Evolutionary conservation across 2,888 invertebrate species (phyloP).

Genomic region (Teinopalpus imperialis): DNA sequence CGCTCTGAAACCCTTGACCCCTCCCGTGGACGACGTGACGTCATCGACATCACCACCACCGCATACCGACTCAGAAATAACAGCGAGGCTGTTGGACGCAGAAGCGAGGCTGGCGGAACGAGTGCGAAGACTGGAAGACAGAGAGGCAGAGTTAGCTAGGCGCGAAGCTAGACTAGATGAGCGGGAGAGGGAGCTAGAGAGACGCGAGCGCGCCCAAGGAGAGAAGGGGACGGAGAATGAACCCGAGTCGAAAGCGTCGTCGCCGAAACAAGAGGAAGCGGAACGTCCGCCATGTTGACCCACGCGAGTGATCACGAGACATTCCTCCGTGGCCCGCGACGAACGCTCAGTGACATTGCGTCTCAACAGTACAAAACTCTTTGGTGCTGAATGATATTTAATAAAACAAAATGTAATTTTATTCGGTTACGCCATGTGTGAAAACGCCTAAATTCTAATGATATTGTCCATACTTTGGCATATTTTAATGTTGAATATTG

Average conservation of each 20-base stretch:
- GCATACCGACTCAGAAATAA: slow-evolving; percentile 60
- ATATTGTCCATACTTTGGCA: slow-evolving; percentile 6
- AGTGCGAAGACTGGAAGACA: slow-evolving; percentile 58
- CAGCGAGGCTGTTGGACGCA: slow-evolving; percentile 83
- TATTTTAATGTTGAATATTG: slow-evolving; percentile 8
- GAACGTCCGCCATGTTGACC: slow-evolving; percentile 68
- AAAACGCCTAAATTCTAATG: slow-evolving; percentile 35
- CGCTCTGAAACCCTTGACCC: slow-evolving; percentile 88
- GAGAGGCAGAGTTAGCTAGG: slow-evolving; percentile 58
- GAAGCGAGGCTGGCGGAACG: slow-evolving; percentile 86
- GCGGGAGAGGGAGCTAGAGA: slow-evolving; percentile 54
- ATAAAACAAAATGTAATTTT: slow-evolving; percentile 21
- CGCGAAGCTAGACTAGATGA: slow-evolving; percentile 60
- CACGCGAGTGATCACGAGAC: slow-evolving; percentile 57
- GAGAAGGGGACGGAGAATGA: slow-evolving; percentile 31
- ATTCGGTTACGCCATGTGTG: slow-evolving; percentile 39
- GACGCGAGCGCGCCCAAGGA: slow-evolving; percentile 41
- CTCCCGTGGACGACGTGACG: slow-evolving; percentile 84
- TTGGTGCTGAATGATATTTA: slow-evolving; percentile 39
- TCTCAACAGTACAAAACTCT: slow-evolving; percentile 60
- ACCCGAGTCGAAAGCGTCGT: slow-evolving; percentile 34
- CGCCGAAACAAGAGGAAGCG: slow-evolving; percentile 38
- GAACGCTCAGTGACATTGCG: slow-evolving; percentile 61
- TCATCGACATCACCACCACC: slow-evolving; percentile 85
- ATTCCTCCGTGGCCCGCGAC: slow-evolving; percentile 48